Base-by-base conservation (phyloP, 2,888 invertebrate genomes). In the Drosophila aldrichi region DNA sequence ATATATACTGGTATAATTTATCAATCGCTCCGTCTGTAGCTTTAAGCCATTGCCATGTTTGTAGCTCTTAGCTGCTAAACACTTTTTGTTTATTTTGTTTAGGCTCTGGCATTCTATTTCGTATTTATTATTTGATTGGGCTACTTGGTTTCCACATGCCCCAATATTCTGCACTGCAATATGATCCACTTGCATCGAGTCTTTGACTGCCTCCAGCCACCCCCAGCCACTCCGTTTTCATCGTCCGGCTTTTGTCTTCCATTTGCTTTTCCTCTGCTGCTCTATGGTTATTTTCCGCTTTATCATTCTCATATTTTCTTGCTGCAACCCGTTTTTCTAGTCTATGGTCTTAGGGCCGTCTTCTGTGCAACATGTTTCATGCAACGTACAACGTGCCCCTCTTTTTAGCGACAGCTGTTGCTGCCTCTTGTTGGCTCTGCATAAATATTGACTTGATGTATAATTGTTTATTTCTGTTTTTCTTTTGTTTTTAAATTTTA, bases 11-110 rank as follows among this genome's bases (percentile, higher is more conserved):
- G 29, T 44, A 44, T 59, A 74, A 79, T 74, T 79, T 77, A 79
- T 77, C 80, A 84, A 82, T 80, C 88, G 72, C 78, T 63, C 88
- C 88, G 82, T 88, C 88, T 84, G 85, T 88, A 88, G 88, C 44
- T 65, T 60, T 48, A 66, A 62, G 66, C 64, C 67, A 65, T 67
- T 63, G 66, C 43, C 76, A 65, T 62, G 62, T 70, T 65, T 69
- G 10, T 32, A 67, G 59, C 57, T 70, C 61, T 61, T 63, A 63
- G 40, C 55, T 43, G 29, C 36, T 69, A 36, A 51, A 51, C 36
- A 25, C 44, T 32, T 58, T 75, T 67, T 49, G 51, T 44, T 68
- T 58, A 32, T 12, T 44, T 44, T 29, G 22, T 14, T 20, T 46
- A 9, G 2, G 22, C 54, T 59, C 40, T 52, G 16, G 14, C 22